phyloP scores from a whole-genome alignment of 37 sponge, comb jelly and placozoan genomes.

The Chondrosia reniformis region DNA sequence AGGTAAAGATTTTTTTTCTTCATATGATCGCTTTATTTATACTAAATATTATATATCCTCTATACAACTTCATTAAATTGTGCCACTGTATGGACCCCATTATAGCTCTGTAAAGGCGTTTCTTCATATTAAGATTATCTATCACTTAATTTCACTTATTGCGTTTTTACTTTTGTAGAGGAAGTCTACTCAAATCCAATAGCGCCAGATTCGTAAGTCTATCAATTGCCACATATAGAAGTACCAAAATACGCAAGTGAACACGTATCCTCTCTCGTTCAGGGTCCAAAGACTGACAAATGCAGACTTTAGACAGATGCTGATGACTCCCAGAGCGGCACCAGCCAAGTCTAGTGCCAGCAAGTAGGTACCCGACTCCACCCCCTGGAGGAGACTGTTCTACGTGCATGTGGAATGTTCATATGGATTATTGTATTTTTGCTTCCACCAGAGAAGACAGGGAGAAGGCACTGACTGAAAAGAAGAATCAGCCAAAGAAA shows the following conservation, averaged over 20 bases:
- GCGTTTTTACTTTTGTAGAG: too few species aligned
- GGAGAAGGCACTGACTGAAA: constrained; percentile 10
- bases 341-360: constrained; percentile 21
- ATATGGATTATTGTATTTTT: not conserved
- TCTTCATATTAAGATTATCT: too few species aligned
- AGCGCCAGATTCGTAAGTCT: constrained; percentile 61
- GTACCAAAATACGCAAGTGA: not conserved
- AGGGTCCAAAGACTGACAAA: constrained; percentile 68
- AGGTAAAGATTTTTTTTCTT: too few species aligned
- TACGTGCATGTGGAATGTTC: not conserved
- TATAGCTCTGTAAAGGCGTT: too few species aligned
- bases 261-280: not conserved
- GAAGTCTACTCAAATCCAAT: constrained; percentile 84
- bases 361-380: not conserved
- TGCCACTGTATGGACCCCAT: too few species aligned
- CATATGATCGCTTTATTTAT: too few species aligned
- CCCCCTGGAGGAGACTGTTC: too few species aligned
- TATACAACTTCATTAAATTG: too few species aligned
- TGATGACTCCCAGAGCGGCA: constrained; percentile 83
- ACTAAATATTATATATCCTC: too few species aligned
- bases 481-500: constrained; percentile 31
- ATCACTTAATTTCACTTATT: too few species aligned
- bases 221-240: constrained; percentile 7
- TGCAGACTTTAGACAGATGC: constrained; percentile 89
- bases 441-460: not conserved